Base-by-base conservation (phyloP, 2,113 vertebrate genomes). In the Ellobius talpinus region DNA sequence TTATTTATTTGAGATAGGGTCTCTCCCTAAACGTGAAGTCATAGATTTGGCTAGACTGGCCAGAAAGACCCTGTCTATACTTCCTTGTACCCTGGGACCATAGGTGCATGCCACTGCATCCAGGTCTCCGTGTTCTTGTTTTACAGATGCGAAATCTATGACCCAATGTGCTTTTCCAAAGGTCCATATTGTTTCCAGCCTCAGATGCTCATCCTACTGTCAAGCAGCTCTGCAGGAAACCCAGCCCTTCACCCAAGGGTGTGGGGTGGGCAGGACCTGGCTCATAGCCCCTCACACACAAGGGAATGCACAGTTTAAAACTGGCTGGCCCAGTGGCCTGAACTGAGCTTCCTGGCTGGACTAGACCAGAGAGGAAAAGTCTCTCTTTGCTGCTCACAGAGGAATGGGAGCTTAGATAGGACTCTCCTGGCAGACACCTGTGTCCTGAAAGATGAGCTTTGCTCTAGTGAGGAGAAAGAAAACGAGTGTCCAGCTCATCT, bases 261-360 rank as follows among this genome's bases (percentile, higher is more conserved):
- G 29, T 26, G 7, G 24, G 5, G 24, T 47, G 26, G 5, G 68
- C 14, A 33, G 16, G 14, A 70, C 68, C 33, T n/a, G 14, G 16
- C 36, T 33, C 68, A 47, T 6, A 31, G 3, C 29, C 16, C 19
- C 29, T 17, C 76, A 33, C 3, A 16, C 76, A 50, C 45, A 33
- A 78, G 29, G 7, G 29, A 78, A 10, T 19, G 16, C 76, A 33
- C 12, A 50, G 47, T 78, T 14, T 7, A 29, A 31, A 70, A 6
- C 5, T 0, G 19, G 36, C 52, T 21, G 3, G 19, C 0, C 7
- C 11, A 42, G 79, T 7, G 4, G 10, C n/a, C 36, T 9, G 24
- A 74, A 19, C n/a, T 26, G n/a, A 47, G 2, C 42, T 29, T 42
- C 47, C 23, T 61, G n/a, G 3, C 21, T 1, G 4, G 45, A 84